These are phyloP conservation scores for Pasiphila rectangulata DNA, from an alignment of 2,888 invertebrate genomes.

Conservation along the genomic window DNA sequence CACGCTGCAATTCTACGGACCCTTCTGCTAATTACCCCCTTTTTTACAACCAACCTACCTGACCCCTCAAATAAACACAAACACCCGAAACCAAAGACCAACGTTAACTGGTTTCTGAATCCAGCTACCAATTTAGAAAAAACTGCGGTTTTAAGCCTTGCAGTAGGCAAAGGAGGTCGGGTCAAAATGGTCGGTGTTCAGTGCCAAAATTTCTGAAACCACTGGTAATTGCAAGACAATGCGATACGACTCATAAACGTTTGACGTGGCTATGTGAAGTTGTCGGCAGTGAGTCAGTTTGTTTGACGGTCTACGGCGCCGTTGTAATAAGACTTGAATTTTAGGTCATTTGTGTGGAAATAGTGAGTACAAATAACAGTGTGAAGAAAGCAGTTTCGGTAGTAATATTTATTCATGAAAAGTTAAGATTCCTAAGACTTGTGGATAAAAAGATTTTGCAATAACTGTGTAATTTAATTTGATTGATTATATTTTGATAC, in stretches of 20 bases:
- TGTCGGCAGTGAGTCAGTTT: conserved; percentile 55
- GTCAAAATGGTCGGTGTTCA: conserved; percentile 29
- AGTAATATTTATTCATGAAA: no score
- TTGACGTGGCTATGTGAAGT: conserved; percentile 61
- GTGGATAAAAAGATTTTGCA: no score
- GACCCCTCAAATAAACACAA: conserved; percentile 27
- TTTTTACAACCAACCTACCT: conserved; percentile 38
- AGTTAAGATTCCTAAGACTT: no score
- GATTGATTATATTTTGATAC: no score
- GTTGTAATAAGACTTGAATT: conserved; percentile 12
- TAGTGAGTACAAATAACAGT: not conserved
- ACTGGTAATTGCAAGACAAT: conserved; percentile 73
- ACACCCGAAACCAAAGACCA: not conserved
- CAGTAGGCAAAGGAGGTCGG: conserved; percentile 5
- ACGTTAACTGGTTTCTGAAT: conserved; percentile 9
- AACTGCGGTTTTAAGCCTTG: not conserved
- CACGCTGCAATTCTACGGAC: conserved; percentile 64
- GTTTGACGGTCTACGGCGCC: conserved; percentile 14
- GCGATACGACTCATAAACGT: conserved; percentile 64
- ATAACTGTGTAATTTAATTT: no score
- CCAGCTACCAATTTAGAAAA: conserved; percentile 37
- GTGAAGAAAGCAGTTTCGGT: no score
- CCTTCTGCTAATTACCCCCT: conserved; percentile 61
- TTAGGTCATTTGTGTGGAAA: conserved; percentile 4
- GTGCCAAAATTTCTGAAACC: conserved; percentile 74